Evolutionary conservation across 2,797 vertebrate genomes (phyloP), one percentile per base, ranked within the genome.

Genomic region (Rhynchotus rufescens): DNA sequence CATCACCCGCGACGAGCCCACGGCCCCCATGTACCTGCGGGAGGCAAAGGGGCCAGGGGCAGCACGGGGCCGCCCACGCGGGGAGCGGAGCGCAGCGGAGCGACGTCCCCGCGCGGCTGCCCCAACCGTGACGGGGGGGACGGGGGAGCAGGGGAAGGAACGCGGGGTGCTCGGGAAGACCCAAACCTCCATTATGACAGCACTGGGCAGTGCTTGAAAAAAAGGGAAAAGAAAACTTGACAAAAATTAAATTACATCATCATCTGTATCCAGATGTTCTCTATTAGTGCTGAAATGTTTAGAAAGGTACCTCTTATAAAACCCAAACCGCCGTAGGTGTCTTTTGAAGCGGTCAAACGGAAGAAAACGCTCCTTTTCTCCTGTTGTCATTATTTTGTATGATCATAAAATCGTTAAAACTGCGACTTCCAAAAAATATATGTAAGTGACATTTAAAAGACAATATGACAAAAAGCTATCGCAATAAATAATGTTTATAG

Each of bases 11-110:
- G 98, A 97, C 38, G 98, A 98, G 90, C 98, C 98, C 86, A 99
- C 98, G 54, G 98, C 98, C 92, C 98, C 98, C 99, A 99, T 99
- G 98, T 99, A 99, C 99, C 99, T 99, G 97, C 23, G 89, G 85
- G 93, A 86, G 54, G 81, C 62, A 94, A 94, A 91, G 57, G 78
- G 79, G 34, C 25, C 72, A 49, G 13, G 72, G 88, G 93, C 91
- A 87, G 90, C 28, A 3, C 36, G 59, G 57, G 32, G 44, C 42
- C 42, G 42, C 42, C 42, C 42, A 12, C 42, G 42, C 42, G 42
- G 7, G 42, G 42, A 44, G 42, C 42, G 15, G 8, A 40, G 40
- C 40, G 42, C 12, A 44, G 42, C 42, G 15, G 8, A 40, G 40
- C 40, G 40, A 44, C 12, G 47, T 12, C 47, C 47, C 47, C 12